Evolutionary conservation across 2,797 vertebrate species (phyloP).

Genomic region (Sebastes oblongus): DNA sequence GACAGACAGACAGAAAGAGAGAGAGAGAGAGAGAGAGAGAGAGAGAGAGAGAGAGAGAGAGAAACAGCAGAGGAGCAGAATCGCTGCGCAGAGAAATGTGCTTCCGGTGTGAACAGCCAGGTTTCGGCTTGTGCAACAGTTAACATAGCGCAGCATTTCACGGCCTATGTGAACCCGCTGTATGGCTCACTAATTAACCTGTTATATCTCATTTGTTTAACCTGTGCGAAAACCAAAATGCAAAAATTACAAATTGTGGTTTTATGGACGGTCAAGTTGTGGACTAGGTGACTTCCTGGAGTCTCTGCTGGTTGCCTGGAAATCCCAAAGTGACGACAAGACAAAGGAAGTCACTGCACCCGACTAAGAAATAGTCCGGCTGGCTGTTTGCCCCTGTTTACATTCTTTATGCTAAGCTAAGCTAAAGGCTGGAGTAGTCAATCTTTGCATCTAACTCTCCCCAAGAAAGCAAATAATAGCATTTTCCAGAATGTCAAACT

Average conservation of each 20-base stretch:
- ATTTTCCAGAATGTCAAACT: neutral
- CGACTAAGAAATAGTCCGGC: neutral
- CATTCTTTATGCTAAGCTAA: neutral
- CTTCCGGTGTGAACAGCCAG: too few relatives aligned
- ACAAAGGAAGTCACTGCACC: neutral
- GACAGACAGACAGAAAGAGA: too few relatives aligned
- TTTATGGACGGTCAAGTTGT: too few relatives aligned
- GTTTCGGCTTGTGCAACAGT: too few relatives aligned
- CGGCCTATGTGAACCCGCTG: too few relatives aligned
- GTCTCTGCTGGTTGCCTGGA: neutral
- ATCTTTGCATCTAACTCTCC: neutral
- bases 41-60: too few relatives aligned
- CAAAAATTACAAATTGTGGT: too few relatives aligned
- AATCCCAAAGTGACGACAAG: neutral
- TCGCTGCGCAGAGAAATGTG: too few relatives aligned
- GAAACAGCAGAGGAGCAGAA: too few relatives aligned
- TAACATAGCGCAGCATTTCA: too few relatives aligned
- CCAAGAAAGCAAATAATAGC: neutral
- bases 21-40: accelerated
- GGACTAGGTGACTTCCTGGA: neutral
- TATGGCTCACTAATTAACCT: accelerated
- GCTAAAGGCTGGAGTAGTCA: neutral
- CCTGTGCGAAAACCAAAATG: too few relatives aligned
- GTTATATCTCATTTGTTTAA: too few relatives aligned
- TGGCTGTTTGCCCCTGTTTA: neutral